phyloP scores from a whole-genome alignment of 2,888 invertebrate species.

The Amphiduros pacificus region DNA sequence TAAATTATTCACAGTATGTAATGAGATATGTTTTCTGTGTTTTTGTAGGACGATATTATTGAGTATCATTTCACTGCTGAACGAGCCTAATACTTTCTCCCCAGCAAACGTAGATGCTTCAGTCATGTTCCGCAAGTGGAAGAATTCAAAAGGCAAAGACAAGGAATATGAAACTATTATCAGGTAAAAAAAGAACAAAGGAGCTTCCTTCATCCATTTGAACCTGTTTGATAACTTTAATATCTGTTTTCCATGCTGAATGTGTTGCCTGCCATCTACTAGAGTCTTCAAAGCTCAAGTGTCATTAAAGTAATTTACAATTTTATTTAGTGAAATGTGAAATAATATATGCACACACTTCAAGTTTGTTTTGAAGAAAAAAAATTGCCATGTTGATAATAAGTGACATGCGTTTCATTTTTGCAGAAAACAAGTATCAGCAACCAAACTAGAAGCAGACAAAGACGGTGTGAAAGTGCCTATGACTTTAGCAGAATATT shows the following conservation, averaged over 20 bases:
- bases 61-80: slow-evolving; percentile 96
- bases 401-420: background rate
- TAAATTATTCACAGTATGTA: slow-evolving; percentile 98
- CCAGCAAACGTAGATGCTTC: slow-evolving; percentile 99
- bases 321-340: too few relatives aligned
- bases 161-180: slow-evolving; percentile 99
- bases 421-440: slow-evolving; percentile 91
- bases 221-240: too few relatives aligned
- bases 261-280: too few relatives aligned
- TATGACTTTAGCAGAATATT: slow-evolving; percentile 96
- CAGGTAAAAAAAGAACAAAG: too few relatives aligned
- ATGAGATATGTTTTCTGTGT: slow-evolving; percentile 34
- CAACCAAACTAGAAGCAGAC: slow-evolving; percentile 91
- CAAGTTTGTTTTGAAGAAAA: background rate
- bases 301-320: too few relatives aligned
- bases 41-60: slow-evolving; percentile 82
- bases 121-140: slow-evolving; percentile 93
- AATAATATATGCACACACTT: background rate
- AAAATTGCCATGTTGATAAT: background rate
- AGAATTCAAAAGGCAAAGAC: slow-evolving; percentile 93
- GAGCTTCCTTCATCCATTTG: too few relatives aligned
- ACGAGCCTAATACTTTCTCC: slow-evolving; percentile 99
- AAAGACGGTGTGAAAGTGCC: slow-evolving; percentile 96
- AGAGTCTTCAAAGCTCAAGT: too few relatives aligned
- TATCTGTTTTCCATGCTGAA: too few relatives aligned